Evolutionary conservation across 2,888 invertebrate species (phyloP).

Genomic region (Eupithecia abbreviata): DNA sequence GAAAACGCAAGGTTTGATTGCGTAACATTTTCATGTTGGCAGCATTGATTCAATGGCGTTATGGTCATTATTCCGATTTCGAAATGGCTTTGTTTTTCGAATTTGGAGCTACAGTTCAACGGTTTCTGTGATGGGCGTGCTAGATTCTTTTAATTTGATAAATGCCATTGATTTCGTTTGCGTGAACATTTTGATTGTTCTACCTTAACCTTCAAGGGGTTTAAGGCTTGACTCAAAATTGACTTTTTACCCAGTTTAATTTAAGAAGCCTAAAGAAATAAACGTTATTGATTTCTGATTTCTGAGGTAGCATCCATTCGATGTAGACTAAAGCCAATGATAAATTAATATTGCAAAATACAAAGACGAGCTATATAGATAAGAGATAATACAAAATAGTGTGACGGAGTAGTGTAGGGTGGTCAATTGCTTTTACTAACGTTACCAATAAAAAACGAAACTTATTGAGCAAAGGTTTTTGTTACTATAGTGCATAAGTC

Average conservation of each 20-base stretch:
- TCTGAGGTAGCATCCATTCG: not conserved
- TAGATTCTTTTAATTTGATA: constrained; percentile 4
- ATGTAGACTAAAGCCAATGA: not conserved
- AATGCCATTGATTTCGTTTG: not conserved
- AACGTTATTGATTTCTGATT: not conserved
- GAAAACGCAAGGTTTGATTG: constrained; percentile 49
- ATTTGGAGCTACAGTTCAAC: constrained; percentile 16
- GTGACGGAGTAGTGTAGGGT: no score
- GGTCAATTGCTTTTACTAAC: no score
- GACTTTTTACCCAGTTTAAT: not conserved
- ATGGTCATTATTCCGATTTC: constrained; percentile 54
- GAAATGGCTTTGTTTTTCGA: constrained; percentile 49
- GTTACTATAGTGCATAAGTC: no score
- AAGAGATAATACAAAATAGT: no score
- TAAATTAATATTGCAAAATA: no score
- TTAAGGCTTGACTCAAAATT: not conserved
- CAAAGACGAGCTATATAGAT: no score
- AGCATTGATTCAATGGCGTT: constrained; percentile 54
- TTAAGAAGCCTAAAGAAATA: not conserved
- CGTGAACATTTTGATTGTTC: not conserved
- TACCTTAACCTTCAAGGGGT: not conserved
- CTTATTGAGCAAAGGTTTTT: no score
- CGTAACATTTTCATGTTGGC: constrained; percentile 48
- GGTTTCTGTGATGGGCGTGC: constrained; percentile 5
- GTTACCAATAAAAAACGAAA: no score